These are phyloP conservation scores for Pangasianodon gigas DNA, from an alignment of 2,113 vertebrate species.

Conservation along the genomic window DNA sequence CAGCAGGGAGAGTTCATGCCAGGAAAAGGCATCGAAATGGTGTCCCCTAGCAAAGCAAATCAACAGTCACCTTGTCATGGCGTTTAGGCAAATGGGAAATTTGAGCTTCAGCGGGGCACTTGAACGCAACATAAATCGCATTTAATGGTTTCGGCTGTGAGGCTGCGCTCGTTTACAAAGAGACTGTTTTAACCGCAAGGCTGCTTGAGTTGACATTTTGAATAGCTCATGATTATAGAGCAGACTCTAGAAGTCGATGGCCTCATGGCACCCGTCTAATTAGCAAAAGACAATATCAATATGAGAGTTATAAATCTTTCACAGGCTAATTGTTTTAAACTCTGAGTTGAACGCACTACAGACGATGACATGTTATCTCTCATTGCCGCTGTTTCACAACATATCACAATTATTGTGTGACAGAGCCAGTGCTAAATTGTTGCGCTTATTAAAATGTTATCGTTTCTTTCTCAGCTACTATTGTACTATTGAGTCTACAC, in stretches of 20 bases:
- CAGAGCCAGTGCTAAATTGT: background rate
- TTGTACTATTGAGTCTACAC: background rate
- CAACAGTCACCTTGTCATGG: conserved; percentile 24
- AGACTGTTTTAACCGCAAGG: conserved; percentile 17
- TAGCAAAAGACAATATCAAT: conserved; percentile 42
- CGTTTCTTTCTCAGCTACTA: background rate
- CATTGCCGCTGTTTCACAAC: background rate
- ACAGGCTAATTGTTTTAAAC: conserved; percentile 24
- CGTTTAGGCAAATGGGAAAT: conserved; percentile 28
- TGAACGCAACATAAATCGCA: conserved; percentile 36
- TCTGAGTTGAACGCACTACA: background rate
- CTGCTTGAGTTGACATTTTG: conserved; percentile 40
- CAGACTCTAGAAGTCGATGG: conserved; percentile 27
- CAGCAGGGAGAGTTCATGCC: background rate
- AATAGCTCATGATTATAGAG: conserved; percentile 36
- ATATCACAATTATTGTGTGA: background rate
- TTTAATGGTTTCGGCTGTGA: conserved; percentile 27
- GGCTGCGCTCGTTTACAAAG: conserved; percentile 35
- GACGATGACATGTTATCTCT: background rate
- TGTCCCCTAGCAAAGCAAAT: conserved; percentile 11
- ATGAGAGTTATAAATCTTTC: conserved; percentile 38
- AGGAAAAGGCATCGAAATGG: background rate
- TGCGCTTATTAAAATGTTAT: background rate
- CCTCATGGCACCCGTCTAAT: conserved; percentile 39
- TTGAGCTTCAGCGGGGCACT: conserved; percentile 5